Conservation (phyloP, 2,888 invertebrate genomes). For the Aphidius colemani region DNA sequence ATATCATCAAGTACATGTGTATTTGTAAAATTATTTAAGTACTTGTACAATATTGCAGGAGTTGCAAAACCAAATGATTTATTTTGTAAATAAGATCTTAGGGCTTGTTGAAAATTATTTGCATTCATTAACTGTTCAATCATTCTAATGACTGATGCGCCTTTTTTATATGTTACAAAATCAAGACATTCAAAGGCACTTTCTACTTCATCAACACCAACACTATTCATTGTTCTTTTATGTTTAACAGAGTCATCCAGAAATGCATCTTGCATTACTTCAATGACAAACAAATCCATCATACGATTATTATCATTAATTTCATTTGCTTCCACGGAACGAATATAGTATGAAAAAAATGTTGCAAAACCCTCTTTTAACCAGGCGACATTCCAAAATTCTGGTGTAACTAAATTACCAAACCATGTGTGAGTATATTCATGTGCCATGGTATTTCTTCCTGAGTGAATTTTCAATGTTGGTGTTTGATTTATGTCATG, state of each 20-base stretch:
- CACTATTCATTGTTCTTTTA: conserved; percentile 64
- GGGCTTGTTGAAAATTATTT: conserved; percentile 36
- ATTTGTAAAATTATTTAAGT: conserved; percentile 61
- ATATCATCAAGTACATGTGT: neutral
- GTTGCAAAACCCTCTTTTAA: conserved; percentile 63
- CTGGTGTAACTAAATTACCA: conserved; percentile 56
- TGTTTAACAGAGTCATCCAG: conserved; percentile 59
- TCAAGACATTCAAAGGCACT: conserved; percentile 65
- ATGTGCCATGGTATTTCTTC: conserved; percentile 58
- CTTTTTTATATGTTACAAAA: conserved; percentile 69
- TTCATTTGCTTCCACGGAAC: conserved; percentile 11
- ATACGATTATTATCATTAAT: conserved; percentile 52
- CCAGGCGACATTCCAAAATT: conserved; percentile 59
- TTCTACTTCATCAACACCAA: conserved; percentile 61
- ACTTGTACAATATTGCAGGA: conserved; percentile 68
- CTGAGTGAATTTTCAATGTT: conserved; percentile 28
- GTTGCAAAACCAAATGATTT: conserved; percentile 32
- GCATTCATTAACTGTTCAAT: conserved; percentile 37
- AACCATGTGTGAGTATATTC: conserved; percentile 65
- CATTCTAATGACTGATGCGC: conserved; percentile 57
- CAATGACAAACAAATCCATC: conserved; percentile 59
- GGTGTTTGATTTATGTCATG: conserved; percentile 33
- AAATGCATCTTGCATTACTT: conserved; percentile 54
- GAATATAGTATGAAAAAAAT: conserved; percentile 60
- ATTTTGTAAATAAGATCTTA: conserved; percentile 40